Evolutionary conservation across 1,140 invertebrate species (phyloP).

Genomic region (Ceratoteleas bidentatus): DNA sequence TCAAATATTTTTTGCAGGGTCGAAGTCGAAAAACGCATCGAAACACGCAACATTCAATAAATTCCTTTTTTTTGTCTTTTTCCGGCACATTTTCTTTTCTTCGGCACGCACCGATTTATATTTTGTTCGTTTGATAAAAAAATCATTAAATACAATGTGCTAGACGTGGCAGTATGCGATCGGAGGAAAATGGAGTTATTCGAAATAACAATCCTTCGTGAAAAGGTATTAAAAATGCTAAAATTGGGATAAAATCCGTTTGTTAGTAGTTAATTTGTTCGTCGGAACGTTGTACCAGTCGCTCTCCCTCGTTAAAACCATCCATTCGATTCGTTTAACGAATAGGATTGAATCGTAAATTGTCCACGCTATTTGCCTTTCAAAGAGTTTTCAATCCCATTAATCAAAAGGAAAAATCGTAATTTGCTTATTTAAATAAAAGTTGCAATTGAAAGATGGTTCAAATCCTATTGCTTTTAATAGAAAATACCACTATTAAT

Average conservation of each 20-base stretch:
- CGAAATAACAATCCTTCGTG: constrained; percentile 46
- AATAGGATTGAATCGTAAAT: too few relatives aligned
- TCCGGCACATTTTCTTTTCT: too few relatives aligned
- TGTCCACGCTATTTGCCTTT: too few relatives aligned
- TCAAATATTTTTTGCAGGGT: too few relatives aligned
- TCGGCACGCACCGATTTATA: constrained; percentile 38
- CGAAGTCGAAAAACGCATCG: constrained; percentile 21
- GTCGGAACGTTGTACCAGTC: constrained; percentile 33
- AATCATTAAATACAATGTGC: constrained; percentile 62
- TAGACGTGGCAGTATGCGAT: constrained; percentile 65
- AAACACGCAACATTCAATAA: constrained; percentile 50
- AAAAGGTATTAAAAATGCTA: constrained; percentile 67
- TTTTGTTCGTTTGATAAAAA: constrained; percentile 57
- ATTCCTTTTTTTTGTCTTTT: constrained; percentile 12
- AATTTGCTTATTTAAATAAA: too few relatives aligned
- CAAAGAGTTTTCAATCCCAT: too few relatives aligned
- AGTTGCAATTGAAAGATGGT: too few relatives aligned
- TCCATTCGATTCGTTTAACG: too few relatives aligned
- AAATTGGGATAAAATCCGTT: constrained; percentile 47
- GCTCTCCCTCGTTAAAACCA: too few relatives aligned
- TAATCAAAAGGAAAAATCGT: too few relatives aligned
- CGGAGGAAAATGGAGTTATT: constrained; percentile 54
- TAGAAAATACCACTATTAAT: too few relatives aligned
- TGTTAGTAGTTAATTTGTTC: constrained; percentile 49
- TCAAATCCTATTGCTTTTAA: too few relatives aligned